Evolutionary conservation across 2,113 vertebrate genomes (phyloP), one percentile per base, ranked within the genome.

Genomic region (Pteropus alecto): DNA sequence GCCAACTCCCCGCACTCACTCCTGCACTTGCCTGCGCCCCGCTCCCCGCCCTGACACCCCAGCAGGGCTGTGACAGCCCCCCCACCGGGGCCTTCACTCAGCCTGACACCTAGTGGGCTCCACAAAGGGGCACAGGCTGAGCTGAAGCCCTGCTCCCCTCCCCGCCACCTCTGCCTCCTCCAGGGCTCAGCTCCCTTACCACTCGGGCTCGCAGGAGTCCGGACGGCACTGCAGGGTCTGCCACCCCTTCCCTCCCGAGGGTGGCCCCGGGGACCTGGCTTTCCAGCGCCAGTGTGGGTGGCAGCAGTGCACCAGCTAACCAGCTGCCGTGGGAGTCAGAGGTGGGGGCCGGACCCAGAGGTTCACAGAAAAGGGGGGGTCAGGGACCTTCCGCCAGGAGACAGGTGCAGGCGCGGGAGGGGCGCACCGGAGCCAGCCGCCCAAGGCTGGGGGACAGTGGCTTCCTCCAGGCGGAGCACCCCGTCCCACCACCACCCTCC

Each of bases 101-200:
- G 33, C 54, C 51, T 3, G 41, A 24, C 0, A 1, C 48, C 28
- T 28, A 12, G 28, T 3, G 5, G 48, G 1, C 67, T 41, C 67
- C 68, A 51, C 6, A 6, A 28, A 90, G 9, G 28, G 38, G 16
- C 6, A 3, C 65, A 14, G 26, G 14, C 41, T 0, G 1, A n/a
- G 13, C 46, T 1, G 13, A 68, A 12, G 46, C 26, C 70, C 19
- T 26, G 9, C 26, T 76, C 28, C 30, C 24, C 68, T 33, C 33
- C 22, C 6, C 13, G 65, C 35, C 7, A 73, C 41, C 22, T n/a
- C 14, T 12, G 1, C 21, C 46, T 35, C 70, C 19, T 15, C 18
- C 43, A 12, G 0, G 0, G 58, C 28, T 4, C 56, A 30, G 48
- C 51, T 28, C 58, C n/a, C 67, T 84, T 18, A 13, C 30, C 30